Evolutionary conservation across 2,113 vertebrate species (phyloP).

Genomic region (Sapajus apella): DNA sequence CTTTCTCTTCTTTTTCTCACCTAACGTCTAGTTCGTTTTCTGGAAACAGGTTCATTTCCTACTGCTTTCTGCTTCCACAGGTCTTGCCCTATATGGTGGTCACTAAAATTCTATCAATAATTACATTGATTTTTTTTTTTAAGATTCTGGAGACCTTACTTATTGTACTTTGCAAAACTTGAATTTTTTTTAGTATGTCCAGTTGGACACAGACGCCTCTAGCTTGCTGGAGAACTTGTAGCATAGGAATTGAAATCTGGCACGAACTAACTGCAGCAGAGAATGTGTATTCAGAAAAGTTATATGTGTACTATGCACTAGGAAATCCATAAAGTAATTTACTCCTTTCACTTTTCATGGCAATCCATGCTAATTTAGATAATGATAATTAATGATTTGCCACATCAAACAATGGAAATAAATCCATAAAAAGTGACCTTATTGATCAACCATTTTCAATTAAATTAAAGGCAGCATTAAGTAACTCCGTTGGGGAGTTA

Average conservation of each 20-base stretch:
- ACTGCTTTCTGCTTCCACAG: neutral
- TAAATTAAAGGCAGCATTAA: slow-evolving; percentile 78
- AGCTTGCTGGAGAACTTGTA: neutral
- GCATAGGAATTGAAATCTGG: slow-evolving; percentile 35
- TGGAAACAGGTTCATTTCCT: neutral
- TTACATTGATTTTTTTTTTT: neutral
- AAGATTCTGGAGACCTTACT: neutral
- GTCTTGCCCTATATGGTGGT: neutral
- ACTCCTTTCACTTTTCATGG: slow-evolving; percentile 61
- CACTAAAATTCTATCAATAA: neutral
- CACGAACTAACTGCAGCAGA: slow-evolving; percentile 24
- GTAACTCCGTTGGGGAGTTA: slow-evolving; percentile 55
- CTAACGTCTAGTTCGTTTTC: neutral
- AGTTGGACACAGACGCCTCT: neutral
- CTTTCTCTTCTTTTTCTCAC: neutral
- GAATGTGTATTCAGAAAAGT: slow-evolving; percentile 55
- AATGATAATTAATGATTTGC: slow-evolving; percentile 77
- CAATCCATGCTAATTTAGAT: slow-evolving; percentile 76
- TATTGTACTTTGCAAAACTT: neutral
- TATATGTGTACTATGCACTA: slow-evolving; percentile 4
- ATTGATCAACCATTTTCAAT: slow-evolving; percentile 68
- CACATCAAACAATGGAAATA: slow-evolving; percentile 73
- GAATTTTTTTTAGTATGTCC: neutral
- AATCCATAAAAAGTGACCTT: slow-evolving; percentile 78
- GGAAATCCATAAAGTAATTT: slow-evolving; percentile 78